Conservation (phyloP, 1,140 invertebrate genomes). For the Drosophila miranda region DNA sequence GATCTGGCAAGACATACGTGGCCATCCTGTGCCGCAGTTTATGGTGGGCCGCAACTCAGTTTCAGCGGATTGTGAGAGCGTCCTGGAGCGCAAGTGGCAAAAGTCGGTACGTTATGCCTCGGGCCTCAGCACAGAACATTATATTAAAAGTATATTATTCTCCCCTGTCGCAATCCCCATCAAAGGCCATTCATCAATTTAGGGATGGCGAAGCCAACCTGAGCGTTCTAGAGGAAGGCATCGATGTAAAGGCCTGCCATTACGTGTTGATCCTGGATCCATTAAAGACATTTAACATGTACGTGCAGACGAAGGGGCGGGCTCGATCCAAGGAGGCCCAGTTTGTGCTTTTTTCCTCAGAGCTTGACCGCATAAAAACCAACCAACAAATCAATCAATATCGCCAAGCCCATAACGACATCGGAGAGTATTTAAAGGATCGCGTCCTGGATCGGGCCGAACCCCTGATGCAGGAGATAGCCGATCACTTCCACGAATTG, state of each 20-base stretch:
- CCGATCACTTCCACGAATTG: constrained; percentile 82
- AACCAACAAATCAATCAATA: constrained; percentile 72
- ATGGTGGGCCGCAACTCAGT: too few relatives aligned
- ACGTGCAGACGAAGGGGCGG: constrained; percentile 92
- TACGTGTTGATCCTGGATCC: constrained; percentile 89
- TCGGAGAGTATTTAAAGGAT: constrained; percentile 84
- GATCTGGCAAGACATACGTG: too few relatives aligned
- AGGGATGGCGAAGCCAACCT: too few relatives aligned
- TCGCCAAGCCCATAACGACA: constrained; percentile 78
- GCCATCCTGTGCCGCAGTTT: too few relatives aligned
- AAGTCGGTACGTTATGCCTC: too few relatives aligned
- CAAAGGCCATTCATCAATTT: too few relatives aligned
- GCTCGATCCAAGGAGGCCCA: constrained; percentile 80
- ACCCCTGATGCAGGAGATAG: constrained; percentile 83
- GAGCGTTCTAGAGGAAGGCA: constrained; percentile 91
- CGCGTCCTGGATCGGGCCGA: constrained; percentile 83
- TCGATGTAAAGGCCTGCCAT: constrained; percentile 92
- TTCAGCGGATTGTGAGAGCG: too few relatives aligned
- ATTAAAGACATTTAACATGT: constrained; percentile 89
- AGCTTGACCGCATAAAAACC: constrained; percentile 50
- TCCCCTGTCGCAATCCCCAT: too few relatives aligned
- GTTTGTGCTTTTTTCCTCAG: constrained; percentile 77
- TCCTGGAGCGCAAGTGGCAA: too few relatives aligned
- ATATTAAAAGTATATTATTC: too few relatives aligned
- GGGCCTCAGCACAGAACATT: too few relatives aligned